These are phyloP conservation scores for Chaenodraco wilsoni DNA, from an alignment of 2,797 vertebrate species.

Conservation along the genomic window DNA sequence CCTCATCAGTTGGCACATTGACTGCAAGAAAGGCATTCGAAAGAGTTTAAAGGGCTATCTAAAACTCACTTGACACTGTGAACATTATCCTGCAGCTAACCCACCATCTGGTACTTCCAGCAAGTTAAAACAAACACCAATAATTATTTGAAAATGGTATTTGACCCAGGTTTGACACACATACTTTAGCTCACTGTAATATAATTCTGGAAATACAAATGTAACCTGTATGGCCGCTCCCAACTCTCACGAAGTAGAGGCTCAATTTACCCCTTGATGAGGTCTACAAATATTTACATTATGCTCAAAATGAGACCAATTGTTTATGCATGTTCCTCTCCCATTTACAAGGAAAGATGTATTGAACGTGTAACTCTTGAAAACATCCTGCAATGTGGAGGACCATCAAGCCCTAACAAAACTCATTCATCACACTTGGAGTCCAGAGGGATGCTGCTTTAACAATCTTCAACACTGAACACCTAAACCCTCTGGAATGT, in stretches of 20 bases:
- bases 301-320: conserved; percentile 58
- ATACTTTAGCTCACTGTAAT: conserved; percentile 47
- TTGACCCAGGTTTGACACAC: conserved; percentile 63
- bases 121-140: conserved; percentile 69
- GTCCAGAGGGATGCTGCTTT: conserved; percentile 21
- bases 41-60: conserved; percentile 31
- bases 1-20: conserved; percentile 15
- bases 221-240: conserved; percentile 28
- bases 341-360: conserved; percentile 65
- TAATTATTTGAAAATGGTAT: conserved; percentile 73
- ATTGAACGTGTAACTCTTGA: conserved; percentile 59
- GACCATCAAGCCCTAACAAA: conserved; percentile 32
- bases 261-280: conserved; percentile 52
- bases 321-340: conserved; percentile 54
- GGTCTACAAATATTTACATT: conserved; percentile 70
- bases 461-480: conserved; percentile 20
- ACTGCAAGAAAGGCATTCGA: conserved; percentile 17
- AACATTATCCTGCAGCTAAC: conserved; percentile 33
- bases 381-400: conserved; percentile 65
- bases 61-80: conserved; percentile 53
- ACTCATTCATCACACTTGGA: conserved; percentile 49
- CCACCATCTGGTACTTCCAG: conserved; percentile 61
- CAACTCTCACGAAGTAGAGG: conserved; percentile 54
- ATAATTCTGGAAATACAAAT: conserved; percentile 51
- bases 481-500: conserved; percentile 40